These are phyloP conservation scores for Drosophila putrida DNA, from an alignment of 2,888 invertebrate genomes.

Conservation along the genomic window DNA sequence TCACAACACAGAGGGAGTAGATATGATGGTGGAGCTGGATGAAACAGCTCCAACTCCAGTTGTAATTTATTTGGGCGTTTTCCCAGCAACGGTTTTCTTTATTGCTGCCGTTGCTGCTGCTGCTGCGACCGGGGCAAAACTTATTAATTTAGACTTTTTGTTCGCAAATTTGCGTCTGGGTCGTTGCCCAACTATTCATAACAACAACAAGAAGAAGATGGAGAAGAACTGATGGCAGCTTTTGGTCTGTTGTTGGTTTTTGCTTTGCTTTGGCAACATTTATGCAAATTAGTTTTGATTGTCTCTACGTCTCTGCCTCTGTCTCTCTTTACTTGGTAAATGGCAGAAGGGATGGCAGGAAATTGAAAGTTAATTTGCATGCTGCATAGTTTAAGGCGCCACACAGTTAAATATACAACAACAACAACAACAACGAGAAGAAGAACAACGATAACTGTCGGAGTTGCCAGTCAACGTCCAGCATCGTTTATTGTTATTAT, in stretches of 20 bases:
- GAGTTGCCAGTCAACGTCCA: conserved; percentile 6
- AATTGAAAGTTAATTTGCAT: conserved; percentile 83
- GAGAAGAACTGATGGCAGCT: conserved; percentile 45
- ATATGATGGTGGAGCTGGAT: conserved; percentile 24
- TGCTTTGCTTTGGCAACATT: conserved; percentile 73
- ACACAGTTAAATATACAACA: conserved; percentile 77
- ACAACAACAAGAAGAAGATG: conserved; percentile 26
- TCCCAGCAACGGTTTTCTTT: conserved; percentile 66
- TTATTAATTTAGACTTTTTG: conserved; percentile 81
- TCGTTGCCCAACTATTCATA: conserved; percentile 74
- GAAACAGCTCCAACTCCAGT: conserved; percentile 38
- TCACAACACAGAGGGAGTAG: conserved; percentile 41
- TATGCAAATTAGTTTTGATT: conserved; percentile 82
- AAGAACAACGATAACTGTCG: conserved; percentile 76
- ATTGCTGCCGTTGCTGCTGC: conserved; percentile 46
- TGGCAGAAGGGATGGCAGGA: conserved; percentile 37
- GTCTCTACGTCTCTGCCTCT: conserved; percentile 44
- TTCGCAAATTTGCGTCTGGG: conserved; percentile 80
- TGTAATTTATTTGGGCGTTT: conserved; percentile 68
- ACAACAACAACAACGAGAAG: conserved; percentile 63
- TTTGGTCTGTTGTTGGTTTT: conserved; percentile 46
- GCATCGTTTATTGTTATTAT: conserved; percentile 58
- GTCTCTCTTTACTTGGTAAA: background rate
- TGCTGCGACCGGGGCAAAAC: conserved; percentile 65
- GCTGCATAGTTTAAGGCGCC: conserved; percentile 69